These are phyloP conservation scores for Nixonia krombeini DNA, from an alignment of 1,140 invertebrate species.

Conservation along the genomic window DNA sequence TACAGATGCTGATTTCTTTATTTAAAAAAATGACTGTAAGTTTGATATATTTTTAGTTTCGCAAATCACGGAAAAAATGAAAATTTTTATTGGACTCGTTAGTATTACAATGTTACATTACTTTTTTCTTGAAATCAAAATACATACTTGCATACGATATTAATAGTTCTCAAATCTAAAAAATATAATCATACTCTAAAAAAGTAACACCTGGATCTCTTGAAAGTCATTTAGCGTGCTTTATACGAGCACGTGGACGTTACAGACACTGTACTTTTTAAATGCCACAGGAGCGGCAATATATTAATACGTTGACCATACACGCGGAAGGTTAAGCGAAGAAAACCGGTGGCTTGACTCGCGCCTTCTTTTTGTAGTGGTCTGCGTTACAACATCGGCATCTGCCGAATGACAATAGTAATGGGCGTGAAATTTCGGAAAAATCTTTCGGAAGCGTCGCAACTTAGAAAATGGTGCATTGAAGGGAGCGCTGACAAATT, in stretches of 20 bases:
- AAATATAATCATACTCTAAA: conserved; percentile 21
- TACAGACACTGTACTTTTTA: conserved; percentile 17
- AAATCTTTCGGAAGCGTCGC: conserved; percentile 46
- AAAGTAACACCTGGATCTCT: conserved; percentile 33
- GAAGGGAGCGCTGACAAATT: conserved; percentile 65
- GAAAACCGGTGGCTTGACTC: conserved; percentile 42
- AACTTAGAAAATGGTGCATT: conserved; percentile 18
- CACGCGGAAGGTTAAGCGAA: conserved; percentile 23
- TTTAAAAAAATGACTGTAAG: no score
- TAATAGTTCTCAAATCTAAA: no score
- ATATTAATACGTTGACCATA: conserved; percentile 40
- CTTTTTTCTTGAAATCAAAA: no score
- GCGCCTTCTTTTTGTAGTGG: conserved; percentile 38
- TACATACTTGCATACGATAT: no score
- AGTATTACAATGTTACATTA: no score
- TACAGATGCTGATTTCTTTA: no score
- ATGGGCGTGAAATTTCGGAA: conserved; percentile 71
- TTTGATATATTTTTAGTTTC: no score
- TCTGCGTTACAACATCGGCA: conserved; percentile 49
- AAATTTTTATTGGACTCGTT: no score
- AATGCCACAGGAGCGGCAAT: conserved; percentile 18
- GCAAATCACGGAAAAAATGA: no score
- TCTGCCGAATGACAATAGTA: conserved; percentile 68
- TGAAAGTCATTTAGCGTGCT: conserved; percentile 20
- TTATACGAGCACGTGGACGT: conserved; percentile 33